phyloP scores from a whole-genome alignment of 2,797 vertebrate species.

The Buceros bicornis region DNA sequence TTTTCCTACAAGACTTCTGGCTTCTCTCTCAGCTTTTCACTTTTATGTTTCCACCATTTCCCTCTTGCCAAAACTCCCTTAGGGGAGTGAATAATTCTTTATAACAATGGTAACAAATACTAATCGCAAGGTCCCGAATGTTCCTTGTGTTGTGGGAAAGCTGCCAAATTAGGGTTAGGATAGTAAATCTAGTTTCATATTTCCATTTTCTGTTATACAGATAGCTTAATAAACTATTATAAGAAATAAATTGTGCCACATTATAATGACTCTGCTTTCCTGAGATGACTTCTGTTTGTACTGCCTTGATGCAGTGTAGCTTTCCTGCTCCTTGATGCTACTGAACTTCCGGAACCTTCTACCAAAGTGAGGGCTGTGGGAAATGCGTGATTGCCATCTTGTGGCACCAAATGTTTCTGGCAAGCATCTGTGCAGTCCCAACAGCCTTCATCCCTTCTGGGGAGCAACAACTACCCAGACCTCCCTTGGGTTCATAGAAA shows the following conservation, averaged over 20 bases:
- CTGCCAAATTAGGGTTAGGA: conserved; percentile 29
- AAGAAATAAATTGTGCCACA: background rate
- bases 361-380: background rate
- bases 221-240: conserved; percentile 8
- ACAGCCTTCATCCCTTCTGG: background rate
- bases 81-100: conserved; percentile 22
- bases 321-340: background rate
- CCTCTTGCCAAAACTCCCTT: background rate
- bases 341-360: conserved; percentile 67
- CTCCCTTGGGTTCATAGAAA: background rate
- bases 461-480: background rate
- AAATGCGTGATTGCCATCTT: conserved; percentile 61
- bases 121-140: background rate
- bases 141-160: conserved; percentile 24
- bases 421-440: background rate
- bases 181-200: background rate
- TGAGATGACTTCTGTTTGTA: background rate
- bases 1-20: background rate
- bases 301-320: background rate
- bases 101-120: background rate
- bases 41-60: background rate
- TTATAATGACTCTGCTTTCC: background rate
- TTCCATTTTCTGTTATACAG: conserved; percentile 38
- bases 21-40: conserved; percentile 4
- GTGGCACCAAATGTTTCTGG: conserved; percentile 29